Conservation (phyloP, 2,113 vertebrate genomes). For the Centropus bengalensis region DNA sequence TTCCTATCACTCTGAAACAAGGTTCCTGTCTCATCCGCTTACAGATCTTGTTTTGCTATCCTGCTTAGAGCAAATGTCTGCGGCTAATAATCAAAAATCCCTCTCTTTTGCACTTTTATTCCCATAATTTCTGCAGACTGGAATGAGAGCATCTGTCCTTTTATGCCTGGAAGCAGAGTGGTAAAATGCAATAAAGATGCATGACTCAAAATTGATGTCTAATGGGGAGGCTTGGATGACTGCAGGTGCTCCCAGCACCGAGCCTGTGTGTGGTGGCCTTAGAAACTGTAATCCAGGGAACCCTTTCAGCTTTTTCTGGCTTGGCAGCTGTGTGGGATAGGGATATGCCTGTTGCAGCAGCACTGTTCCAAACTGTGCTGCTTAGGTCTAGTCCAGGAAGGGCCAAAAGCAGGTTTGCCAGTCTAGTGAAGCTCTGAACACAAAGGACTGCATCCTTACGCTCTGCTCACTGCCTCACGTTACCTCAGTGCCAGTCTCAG, state of each 20-base stretch:
- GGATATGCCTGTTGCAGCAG: background rate
- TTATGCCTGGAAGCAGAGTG: background rate
- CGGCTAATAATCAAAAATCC: background rate
- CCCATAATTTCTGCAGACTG: background rate
- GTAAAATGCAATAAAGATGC: background rate
- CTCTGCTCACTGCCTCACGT: fast-evolving
- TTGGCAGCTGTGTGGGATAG: background rate
- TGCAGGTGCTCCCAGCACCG: background rate
- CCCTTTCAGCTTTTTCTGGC: background rate
- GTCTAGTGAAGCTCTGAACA: background rate
- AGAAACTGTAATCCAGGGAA: background rate
- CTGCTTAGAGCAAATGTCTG: background rate
- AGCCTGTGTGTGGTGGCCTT: background rate
- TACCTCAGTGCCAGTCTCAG: background rate
- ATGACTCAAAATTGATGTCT: background rate
- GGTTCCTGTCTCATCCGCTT: background rate
- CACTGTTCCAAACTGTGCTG: fast-evolving
- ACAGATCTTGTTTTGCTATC: background rate
- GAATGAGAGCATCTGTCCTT: background rate
- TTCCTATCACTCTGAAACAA: background rate
- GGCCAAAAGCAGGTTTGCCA: background rate
- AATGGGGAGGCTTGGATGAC: background rate
- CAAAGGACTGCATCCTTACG: fast-evolving
- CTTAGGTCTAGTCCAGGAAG: fast-evolving
- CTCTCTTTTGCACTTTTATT: background rate